These are phyloP conservation scores for Megalops atlanticus DNA, from an alignment of 2,113 vertebrate genomes.

Conservation along the genomic window DNA sequence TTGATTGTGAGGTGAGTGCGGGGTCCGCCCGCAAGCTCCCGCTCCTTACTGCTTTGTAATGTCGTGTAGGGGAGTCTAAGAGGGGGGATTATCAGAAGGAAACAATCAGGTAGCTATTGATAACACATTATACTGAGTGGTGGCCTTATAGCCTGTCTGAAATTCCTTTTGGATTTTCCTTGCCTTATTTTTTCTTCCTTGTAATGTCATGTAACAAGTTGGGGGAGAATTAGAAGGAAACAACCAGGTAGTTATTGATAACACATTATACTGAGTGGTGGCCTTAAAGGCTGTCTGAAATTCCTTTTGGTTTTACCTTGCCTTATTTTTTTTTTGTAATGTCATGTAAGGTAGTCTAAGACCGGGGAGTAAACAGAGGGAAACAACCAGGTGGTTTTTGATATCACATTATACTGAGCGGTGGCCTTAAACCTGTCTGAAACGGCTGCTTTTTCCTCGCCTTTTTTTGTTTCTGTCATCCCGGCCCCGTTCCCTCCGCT, in stretches of 20 bases:
- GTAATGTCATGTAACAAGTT: too few species aligned
- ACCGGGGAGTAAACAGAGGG: too few species aligned
- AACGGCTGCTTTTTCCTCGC: too few species aligned
- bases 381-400: too few species aligned
- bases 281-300: conserved; percentile 43
- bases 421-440: too few species aligned
- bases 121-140: conserved; percentile 45
- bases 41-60: conserved; percentile 32
- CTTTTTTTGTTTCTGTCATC: too few species aligned
- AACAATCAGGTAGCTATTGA: conserved; percentile 57
- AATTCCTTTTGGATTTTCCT: conserved; percentile 42
- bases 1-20: conserved; percentile 39
- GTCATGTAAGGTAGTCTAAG: too few species aligned
- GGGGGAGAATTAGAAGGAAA: too few species aligned
- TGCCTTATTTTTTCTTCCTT: conserved; percentile 35
- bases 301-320: conserved; percentile 41
- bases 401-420: too few species aligned
- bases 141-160: conserved; percentile 41
- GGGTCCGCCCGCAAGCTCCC: conserved; percentile 38
- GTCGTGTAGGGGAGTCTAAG: conserved; percentile 46
- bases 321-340: conserved; percentile 34
- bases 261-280: conserved; percentile 43
- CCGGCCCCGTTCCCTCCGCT: too few species aligned
- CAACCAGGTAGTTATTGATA: conserved; percentile 55
- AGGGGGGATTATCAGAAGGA: conserved; percentile 45